Base-by-base conservation (phyloP, 2,113 vertebrate genomes). In the Zosterops pallidus region DNA sequence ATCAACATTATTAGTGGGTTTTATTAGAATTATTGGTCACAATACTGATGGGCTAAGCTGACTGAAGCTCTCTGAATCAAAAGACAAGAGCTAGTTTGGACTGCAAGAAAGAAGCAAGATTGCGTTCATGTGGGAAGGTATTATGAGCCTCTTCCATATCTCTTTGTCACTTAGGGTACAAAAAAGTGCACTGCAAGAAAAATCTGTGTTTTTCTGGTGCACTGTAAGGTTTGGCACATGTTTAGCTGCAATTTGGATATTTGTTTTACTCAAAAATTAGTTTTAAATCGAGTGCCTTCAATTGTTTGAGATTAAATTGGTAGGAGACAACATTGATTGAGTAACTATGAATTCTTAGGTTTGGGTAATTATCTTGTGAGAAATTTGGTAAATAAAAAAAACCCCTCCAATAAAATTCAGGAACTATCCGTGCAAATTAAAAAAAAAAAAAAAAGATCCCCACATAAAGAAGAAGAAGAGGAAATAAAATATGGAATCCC, bases 401-500 rank as follows among this genome's bases (percentile, higher is more conserved):
- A 2, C 0, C 2, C 4, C 22, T 29, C 44, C 46, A 23, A 13
- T 28, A 68, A 41, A 82, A 80, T 80, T 84, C 23, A 31, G 88
- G 79, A 86, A 83, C 50, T 81, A 11, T 49, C 50, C 35, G 17
- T 39, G 26, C 17, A 47, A 39, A 76, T 57, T 4, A 4, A 47
- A 68, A 55, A 53, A 55, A 52, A 37, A 39, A 42, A 57, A 49
- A 24, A 24, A 35, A 46, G 37, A 20, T 70, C 55, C 20, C n/a
- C 25, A 23, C 19, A 60, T 25, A 72, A 78, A 70, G 41, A 67
- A 84, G 41, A 67, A 84, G 68, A 92, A 80, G 71, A 59, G 79
- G 79, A 94, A 96, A 63, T 81, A 83, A 77, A 82, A 76, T 65
- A 44, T 70, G 24, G 72, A 78, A 70, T 94, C 71, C 39, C 50